Base-by-base conservation (phyloP, 35 echinoderm and acorn worm species). In the Ophiothrix spiculata region DNA sequence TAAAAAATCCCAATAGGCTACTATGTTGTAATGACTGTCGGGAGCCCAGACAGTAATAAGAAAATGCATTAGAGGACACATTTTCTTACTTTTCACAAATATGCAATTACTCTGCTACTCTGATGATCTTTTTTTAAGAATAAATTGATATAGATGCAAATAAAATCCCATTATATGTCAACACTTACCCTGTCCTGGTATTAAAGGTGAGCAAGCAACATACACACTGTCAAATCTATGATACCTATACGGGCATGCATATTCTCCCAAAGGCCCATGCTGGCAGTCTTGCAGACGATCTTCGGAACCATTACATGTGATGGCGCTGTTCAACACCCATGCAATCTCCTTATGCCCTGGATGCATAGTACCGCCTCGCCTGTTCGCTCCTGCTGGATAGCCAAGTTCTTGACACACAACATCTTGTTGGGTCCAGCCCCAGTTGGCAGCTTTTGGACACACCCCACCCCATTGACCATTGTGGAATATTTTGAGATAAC, bases 141-240 rank as follows among this genome's bases (percentile, higher is more conserved):
- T n/a, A n/a, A n/a, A n/a, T n/a, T n/a, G n/a, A n/a, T n/a, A n/a
- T n/a, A n/a, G n/a, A n/a, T n/a, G n/a, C n/a, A n/a, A n/a, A n/a
- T n/a, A n/a, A n/a, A n/a, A n/a, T n/a, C n/a, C n/a, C n/a, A n/a
- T n/a, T n/a, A n/a, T n/a, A n/a, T n/a, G n/a, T n/a, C n/a, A n/a
- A 69, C 60, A 25, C 60, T 69, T 69, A 69, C 60, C 60, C 23
- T 69, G 60, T 15, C 23, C 60, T 10, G 8, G 10, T 25, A 25
- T 15, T 12, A 69, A 28, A 6, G 60, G 60, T n/a, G 60, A 69
- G 23, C 60, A 69, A 6, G 60, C 23, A 15, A 69, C 60, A n/a
- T 69, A 69, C 60, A 69, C 60, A 69, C 60, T 69, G 23, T 69
- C 60, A n/a, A 2, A 69, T 69, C 60, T 69, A 69, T 69, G 60